A percentile compares a stretch with the other conserved stretches of the same genome.
phyloP scores from a whole-genome alignment of 2,113 vertebrate species.

The Marmota flaviventris region DNA sequence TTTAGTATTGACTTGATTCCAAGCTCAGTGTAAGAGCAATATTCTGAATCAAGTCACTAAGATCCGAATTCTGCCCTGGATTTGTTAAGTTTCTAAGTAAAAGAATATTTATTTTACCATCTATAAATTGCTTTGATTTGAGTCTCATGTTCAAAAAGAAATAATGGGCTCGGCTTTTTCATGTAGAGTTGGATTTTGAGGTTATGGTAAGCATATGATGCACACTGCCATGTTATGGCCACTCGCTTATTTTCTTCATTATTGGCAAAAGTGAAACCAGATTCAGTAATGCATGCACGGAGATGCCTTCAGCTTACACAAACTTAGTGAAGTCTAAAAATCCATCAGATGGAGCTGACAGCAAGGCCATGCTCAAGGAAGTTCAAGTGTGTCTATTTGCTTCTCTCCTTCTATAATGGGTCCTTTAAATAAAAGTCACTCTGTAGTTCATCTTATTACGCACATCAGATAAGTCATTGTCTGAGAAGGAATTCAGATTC shows the following conservation, averaged over 20 bases:
- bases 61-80: not conserved
- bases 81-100: constrained; percentile 59
- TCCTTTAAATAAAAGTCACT: constrained; percentile 65
- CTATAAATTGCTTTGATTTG: constrained; percentile 60
- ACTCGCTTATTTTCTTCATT: constrained; percentile 54
- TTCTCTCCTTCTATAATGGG: constrained; percentile 42
- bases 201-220: constrained; percentile 49
- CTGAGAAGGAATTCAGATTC: constrained; percentile 61
- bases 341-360: not conserved
- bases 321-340: constrained; percentile 45
- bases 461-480: constrained; percentile 51
- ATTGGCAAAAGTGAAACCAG: constrained; percentile 70
- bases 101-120: constrained; percentile 55
- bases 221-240: not conserved
- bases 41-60: constrained; percentile 42
- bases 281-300: constrained; percentile 26
- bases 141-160: constrained; percentile 67
- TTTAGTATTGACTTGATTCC: constrained; percentile 42
- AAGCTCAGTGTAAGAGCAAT: constrained; percentile 4
- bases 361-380: not conserved
- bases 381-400: constrained; percentile 47
- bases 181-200: constrained; percentile 24
- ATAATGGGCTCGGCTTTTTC: constrained; percentile 41
- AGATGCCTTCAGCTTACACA: not conserved
- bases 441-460: constrained; percentile 36